These are phyloP conservation scores for Osmoderma eremita DNA, from an alignment of 2,888 invertebrate genomes.

Conservation along the genomic window DNA sequence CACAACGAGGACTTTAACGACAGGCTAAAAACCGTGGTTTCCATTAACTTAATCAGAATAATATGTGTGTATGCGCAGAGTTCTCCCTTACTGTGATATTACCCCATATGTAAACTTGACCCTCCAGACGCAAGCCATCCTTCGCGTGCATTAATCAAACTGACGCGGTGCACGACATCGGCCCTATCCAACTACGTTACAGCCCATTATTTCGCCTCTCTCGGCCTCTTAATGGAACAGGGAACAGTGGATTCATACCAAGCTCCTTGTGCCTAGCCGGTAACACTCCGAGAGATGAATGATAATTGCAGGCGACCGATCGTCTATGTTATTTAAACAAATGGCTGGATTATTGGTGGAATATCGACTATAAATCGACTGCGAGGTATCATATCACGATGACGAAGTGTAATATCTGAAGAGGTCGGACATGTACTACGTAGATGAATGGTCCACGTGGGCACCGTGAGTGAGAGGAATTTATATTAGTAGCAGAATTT, in stretches of 20 bases:
- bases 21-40: slow-evolving; percentile 25
- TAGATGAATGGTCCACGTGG: slow-evolving; percentile 11
- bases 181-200: slow-evolving; percentile 16
- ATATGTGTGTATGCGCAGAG: slow-evolving; percentile 10
- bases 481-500: slow-evolving; percentile 25
- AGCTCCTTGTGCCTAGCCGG: neutral
- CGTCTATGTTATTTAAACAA: slow-evolving; percentile 36
- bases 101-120: slow-evolving; percentile 11
- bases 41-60: slow-evolving; percentile 36
- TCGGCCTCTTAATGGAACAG: slow-evolving; percentile 10
- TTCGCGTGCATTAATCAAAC: slow-evolving; percentile 17
- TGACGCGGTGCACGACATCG: slow-evolving; percentile 20
- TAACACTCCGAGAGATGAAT: slow-evolving; percentile 21
- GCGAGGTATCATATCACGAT: slow-evolving; percentile 31
- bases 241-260: neutral
- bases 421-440: slow-evolving; percentile 14
- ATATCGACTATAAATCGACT: slow-evolving; percentile 35
- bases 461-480: slow-evolving; percentile 14
- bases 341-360: slow-evolving; percentile 35
- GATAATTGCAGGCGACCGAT: slow-evolving; percentile 30
- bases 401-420: slow-evolving; percentile 33
- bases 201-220: slow-evolving; percentile 2
- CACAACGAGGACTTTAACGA: slow-evolving; percentile 6
- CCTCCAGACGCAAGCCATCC: slow-evolving; percentile 8
- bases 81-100: slow-evolving; percentile 8